Conservation (phyloP, 30 jellyfish, hydroid and myxozoan species). For the Hydra vulgaris region DNA sequence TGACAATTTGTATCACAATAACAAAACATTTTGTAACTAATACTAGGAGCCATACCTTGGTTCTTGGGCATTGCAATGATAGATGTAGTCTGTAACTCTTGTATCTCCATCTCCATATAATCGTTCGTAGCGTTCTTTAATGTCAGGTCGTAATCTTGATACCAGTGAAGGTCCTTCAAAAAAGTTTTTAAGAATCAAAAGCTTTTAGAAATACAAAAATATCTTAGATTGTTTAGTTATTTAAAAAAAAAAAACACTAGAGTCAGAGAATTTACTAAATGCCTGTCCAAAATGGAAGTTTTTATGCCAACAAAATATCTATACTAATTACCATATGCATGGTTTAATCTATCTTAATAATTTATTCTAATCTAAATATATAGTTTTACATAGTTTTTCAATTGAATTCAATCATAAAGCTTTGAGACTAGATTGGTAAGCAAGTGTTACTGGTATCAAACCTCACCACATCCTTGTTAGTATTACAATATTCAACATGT, state of each 20-base stretch:
- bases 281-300: no score
- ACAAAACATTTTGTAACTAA: not conserved
- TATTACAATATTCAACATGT: no score
- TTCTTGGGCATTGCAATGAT: constrained; percentile 40
- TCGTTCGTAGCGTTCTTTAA: constrained; percentile 11
- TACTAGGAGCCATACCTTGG: constrained; percentile 31
- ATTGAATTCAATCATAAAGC: no score
- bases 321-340: no score
- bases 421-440: no score
- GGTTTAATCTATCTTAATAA: no score
- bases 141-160: constrained; percentile 10
- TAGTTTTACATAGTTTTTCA: no score
- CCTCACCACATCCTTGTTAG: no score
- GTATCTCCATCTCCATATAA: constrained; percentile 33
- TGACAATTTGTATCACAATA: no score
- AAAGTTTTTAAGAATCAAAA: not conserved
- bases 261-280: not conserved
- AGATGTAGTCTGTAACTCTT: constrained; percentile 24
- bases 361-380: no score
- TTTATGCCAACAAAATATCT: no score
- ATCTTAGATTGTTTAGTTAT: not conserved
- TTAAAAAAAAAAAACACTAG: not conserved
- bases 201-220: not conserved
- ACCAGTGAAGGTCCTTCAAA: constrained; percentile 22
- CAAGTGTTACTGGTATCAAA: no score